A percentile compares a stretch with the other conserved stretches of the same genome.
phyloP scores from a whole-genome alignment of 2,888 invertebrate genomes.

The Ypsolopha scabrella region DNA sequence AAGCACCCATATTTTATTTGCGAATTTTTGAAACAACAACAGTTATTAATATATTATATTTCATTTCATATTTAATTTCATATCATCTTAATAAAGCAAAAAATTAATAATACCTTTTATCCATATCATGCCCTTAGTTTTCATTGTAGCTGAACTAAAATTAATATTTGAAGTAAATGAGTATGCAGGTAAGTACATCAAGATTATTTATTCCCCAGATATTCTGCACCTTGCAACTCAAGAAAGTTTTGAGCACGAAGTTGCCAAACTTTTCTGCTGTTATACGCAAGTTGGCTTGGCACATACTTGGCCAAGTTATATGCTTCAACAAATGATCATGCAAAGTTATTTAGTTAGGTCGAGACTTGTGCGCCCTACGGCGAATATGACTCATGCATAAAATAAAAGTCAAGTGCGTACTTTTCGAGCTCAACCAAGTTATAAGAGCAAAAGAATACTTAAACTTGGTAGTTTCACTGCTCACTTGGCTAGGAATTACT shows the following conservation, averaged over 20 bases:
- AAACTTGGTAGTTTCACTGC: background rate
- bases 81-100: too few species aligned
- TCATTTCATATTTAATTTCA: too few species aligned
- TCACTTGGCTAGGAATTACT: background rate
- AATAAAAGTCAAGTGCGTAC: constrained; percentile 10
- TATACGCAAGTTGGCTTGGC: background rate
- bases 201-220: too few species aligned
- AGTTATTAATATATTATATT: too few species aligned
- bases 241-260: background rate
- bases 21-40: too few species aligned
- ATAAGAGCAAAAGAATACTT: background rate
- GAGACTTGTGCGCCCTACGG: background rate
- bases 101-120: too few species aligned
- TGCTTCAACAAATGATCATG: constrained; percentile 3
- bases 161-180: too few species aligned
- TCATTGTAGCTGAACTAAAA: too few species aligned
- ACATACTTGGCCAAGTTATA: background rate
- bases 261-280: background rate
- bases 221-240: background rate
- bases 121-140: too few species aligned
- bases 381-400: constrained; percentile 11
- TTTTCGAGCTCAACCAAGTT: background rate
- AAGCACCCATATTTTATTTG: too few species aligned
- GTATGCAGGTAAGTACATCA: too few species aligned
- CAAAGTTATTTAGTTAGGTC: constrained; percentile 4